These are phyloP conservation scores for Neotoma lepida DNA, from an alignment of 2,113 vertebrate genomes.

Conservation along the genomic window DNA sequence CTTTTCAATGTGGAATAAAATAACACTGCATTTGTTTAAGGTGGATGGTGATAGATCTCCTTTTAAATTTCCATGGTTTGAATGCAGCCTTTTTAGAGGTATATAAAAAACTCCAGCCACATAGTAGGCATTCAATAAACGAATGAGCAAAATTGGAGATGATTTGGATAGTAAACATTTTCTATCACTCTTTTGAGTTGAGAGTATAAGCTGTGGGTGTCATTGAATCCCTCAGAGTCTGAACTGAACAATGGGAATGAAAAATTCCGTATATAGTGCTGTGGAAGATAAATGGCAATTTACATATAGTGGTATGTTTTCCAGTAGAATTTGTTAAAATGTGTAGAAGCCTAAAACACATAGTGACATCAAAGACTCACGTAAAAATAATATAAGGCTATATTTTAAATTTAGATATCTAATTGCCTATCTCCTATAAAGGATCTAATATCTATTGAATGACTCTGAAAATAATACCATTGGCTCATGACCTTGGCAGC, in stretches of 20 bases:
- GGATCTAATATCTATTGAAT: not conserved
- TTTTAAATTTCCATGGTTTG: not conserved
- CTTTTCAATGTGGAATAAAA: conserved; percentile 1
- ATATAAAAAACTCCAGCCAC: not conserved
- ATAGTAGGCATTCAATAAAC: not conserved
- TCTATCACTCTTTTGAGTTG: not conserved
- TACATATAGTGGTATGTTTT: not conserved
- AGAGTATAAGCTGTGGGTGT: not conserved
- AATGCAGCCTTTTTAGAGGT: not conserved
- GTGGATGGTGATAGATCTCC: not conserved
- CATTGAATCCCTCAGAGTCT: not conserved
- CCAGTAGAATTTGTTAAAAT: not conserved
- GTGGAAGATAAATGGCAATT: not conserved
- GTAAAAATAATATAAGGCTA: conserved; percentile 12
- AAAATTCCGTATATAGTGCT: not conserved
- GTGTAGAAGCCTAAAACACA: not conserved
- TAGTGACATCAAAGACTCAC: not conserved
- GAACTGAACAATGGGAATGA: not conserved
- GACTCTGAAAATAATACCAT: not conserved
- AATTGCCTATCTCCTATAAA: not conserved
- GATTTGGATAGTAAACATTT: conserved; percentile 31
- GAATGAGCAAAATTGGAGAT: conserved; percentile 24
- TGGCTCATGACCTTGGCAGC: not conserved
- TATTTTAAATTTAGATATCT: conserved; percentile 49
- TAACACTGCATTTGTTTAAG: not conserved